Percentiles rank a stretch among this genome's conserved stretches.
Conservation (phyloP, 2,113 vertebrate species). For the Capricornis sumatraensis region DNA sequence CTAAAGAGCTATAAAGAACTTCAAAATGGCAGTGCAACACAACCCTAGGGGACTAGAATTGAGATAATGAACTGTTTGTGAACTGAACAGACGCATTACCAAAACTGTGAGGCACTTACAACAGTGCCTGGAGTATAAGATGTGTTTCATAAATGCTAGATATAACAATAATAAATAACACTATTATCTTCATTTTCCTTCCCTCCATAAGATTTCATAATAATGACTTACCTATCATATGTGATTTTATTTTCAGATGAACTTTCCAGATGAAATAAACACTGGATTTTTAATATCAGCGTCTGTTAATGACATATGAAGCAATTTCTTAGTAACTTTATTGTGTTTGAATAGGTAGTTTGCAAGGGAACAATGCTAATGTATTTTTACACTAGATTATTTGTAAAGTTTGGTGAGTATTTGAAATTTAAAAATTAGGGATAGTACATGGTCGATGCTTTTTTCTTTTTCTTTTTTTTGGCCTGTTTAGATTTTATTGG, state of each 20-base stretch:
- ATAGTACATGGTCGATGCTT: neutral
- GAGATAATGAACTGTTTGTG: neutral
- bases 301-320: neutral
- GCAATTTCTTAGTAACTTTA: neutral
- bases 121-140: neutral
- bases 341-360: neutral
- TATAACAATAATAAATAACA: neutral
- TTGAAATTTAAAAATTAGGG: neutral
- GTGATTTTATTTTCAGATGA: neutral
- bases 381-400: neutral
- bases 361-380: neutral
- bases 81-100: neutral
- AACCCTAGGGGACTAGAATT: neutral
- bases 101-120: neutral
- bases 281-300: neutral
- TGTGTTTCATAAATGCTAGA: neutral
- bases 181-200: neutral
- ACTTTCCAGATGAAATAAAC: neutral
- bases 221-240: neutral
- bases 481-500: constrained; percentile 15
- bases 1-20: neutral
- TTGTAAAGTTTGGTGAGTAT: neutral
- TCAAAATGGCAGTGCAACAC: neutral
- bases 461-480: neutral
- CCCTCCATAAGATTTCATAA: neutral